Percentiles rank a stretch among this genome's conserved stretches.
Conservation (phyloP, 2,888 invertebrate species). For the Rotaria magnacalcarata region DNA sequence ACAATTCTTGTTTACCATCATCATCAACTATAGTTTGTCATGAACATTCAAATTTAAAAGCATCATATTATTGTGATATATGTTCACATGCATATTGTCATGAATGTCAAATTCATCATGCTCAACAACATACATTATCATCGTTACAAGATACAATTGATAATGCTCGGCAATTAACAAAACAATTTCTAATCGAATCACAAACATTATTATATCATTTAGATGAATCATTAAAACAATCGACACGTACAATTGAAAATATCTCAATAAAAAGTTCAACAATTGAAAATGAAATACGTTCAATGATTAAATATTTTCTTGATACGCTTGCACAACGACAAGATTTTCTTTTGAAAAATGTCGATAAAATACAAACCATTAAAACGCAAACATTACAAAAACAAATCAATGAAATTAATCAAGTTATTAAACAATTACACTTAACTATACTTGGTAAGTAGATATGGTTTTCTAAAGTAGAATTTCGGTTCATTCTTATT, state of each 20-base stretch:
- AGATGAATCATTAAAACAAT: slow-evolving; percentile 42
- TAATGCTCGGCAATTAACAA: slow-evolving; percentile 39
- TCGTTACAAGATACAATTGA: slow-evolving; percentile 26
- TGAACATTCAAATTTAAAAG: background rate
- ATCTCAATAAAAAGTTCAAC: slow-evolving; percentile 36
- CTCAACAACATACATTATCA: background rate
- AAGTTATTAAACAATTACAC: slow-evolving; percentile 50
- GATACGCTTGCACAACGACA: slow-evolving; percentile 38
- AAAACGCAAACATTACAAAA: slow-evolving; percentile 41
- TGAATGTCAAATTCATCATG: slow-evolving; percentile 13
- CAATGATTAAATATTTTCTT: slow-evolving; percentile 38
- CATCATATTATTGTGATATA: slow-evolving; percentile 23
- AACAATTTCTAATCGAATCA: slow-evolving; percentile 42
- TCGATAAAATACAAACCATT: slow-evolving; percentile 42
- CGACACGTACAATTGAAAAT: slow-evolving; percentile 37
- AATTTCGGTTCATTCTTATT: too few relatives aligned
- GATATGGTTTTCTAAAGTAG: too few relatives aligned
- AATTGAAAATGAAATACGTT: slow-evolving; percentile 38
- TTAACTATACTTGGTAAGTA: background rate
- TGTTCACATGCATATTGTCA: slow-evolving; percentile 34
- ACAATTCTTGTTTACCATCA: background rate
- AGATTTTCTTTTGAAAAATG: slow-evolving; percentile 40
- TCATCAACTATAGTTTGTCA: slow-evolving; percentile 4
- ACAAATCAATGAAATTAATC: slow-evolving; percentile 44
- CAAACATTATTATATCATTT: slow-evolving; percentile 41